Evolutionary conservation across 2,113 vertebrate genomes (phyloP), one percentile per base, ranked within the genome.

Genomic region (Boulengeromyrus knoepffleri): DNA sequence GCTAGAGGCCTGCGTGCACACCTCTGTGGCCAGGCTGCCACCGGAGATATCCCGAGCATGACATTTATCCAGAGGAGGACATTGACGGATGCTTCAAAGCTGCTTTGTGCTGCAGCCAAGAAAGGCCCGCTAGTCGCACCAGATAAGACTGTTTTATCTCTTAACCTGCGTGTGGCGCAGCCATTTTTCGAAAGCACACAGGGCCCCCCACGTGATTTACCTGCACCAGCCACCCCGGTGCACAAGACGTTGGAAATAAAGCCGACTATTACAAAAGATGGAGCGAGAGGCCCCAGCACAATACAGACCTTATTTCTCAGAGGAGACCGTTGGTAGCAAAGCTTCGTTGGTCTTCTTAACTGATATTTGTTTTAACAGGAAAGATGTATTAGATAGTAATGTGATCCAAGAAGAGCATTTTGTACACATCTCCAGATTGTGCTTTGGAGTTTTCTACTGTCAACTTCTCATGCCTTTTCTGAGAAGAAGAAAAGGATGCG

Each of bases 71-170:
- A 92, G 92, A 93, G 93, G 94, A 95, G 94, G 93, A 92, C 94
- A 94, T 92, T 95, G 94, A 95, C 94, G 94, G 95, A 95, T 94
- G 93, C 94, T 96, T 95, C 94, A 96, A 95, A 95, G 94, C 91
- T 88, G 94, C 95, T 95, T 95, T 95, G 94, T 95, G 93, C 91
- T 93, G 92, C 70, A 86, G 94, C 95, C 95, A 95, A 95, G 93
- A 95, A 93, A 94, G 93, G 49, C 92, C 92, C 85, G 92, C 94
- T 93, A 94, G 93, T 95, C 94, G 93, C 93, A 93, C 95, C 93
- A 94, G 95, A 95, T 95, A 95, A 95, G 93, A 94, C 90, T 91
- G 85, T 92, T 91, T 93, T 91, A 95, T 95, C 92, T 94, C 88
- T 94, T 94, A 95, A 94, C 94, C 94, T 94, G 92, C 58, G 74